Evolutionary conservation across 2,888 invertebrate species (phyloP), one percentile per base, ranked within the genome.

Genomic region (Meganola albula): DNA sequence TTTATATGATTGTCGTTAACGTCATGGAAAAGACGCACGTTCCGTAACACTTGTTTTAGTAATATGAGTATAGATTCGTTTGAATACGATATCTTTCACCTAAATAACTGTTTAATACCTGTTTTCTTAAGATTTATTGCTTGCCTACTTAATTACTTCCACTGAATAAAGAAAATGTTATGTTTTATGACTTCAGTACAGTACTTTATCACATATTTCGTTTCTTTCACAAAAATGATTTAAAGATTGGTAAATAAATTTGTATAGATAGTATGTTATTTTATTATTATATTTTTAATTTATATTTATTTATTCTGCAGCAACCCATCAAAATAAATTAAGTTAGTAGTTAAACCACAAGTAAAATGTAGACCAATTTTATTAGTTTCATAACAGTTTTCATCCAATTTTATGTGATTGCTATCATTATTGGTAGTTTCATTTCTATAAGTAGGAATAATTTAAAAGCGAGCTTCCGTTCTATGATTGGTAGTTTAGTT

Each of bases 401-500:
- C 14, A 34, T 48, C 16, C 25, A 29, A 16, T 28, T 28, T 14
- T 6, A 29, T 33, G 31, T 16, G 18, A 37, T 37, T 38, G 38
- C 53, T 50, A 50, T 50, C 34, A 37, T 34, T 40, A 41, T 47
- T 53, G 44, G n/a, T 34, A 40, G 31, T 34, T 39, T 35, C 33
- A 33, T 34, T 37, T 35, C 21, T 18, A 25, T 52, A 32, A n/a
- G n/a, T n/a, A n/a, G n/a, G 27, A 24, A 40, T 43, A 31, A 50
- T 52, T 38, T 49, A 53, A 24, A 34, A 33, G n/a, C 24, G 13
- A 35, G 35, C 51, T 37, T 52, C 52, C 47, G 53, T 38, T 35
- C 23, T 31, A 43, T 39, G 36, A 46, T 38, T 28, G 35, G 35
- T 34, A 32, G 30, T 36, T 29, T 47, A 31, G 13, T n/a, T n/a